These are phyloP conservation scores for honey bee (Apis mellifera) DNA, from an alignment of 1,140 invertebrate species.

Conservation along the genomic window Amel_HAv3.1 CM009932.2:9752501-9753000, in stretches of 20 bases:
- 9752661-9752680: conserved; percentile 51
- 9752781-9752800: conserved; percentile 56
- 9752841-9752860: conserved; percentile 25
- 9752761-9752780: conserved; percentile 54
- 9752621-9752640: conserved; percentile 12
- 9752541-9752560: no score
- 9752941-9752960: neutral
- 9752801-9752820: conserved; percentile 50
- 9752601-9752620: no score
- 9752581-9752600: conserved; percentile 16
- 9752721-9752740: conserved; percentile 68
- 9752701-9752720: conserved; percentile 61
- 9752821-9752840: neutral
- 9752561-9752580: conserved; percentile 44
- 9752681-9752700: conserved; percentile 64
- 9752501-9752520: conserved; percentile 29
- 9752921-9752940: neutral
- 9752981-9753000: no score
- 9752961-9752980: no score
- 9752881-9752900: conserved; percentile 43
- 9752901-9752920: conserved; percentile 29
- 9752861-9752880: conserved; percentile 40
- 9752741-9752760: conserved; percentile 72
- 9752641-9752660: conserved; percentile 58
- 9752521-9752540: conserved; percentile 21